Percentiles rank a stretch among this genome's conserved stretches.
These are phyloP conservation scores for Chloroclysta siterata DNA, from an alignment of 2,888 invertebrate species.

Conservation along the genomic window DNA sequence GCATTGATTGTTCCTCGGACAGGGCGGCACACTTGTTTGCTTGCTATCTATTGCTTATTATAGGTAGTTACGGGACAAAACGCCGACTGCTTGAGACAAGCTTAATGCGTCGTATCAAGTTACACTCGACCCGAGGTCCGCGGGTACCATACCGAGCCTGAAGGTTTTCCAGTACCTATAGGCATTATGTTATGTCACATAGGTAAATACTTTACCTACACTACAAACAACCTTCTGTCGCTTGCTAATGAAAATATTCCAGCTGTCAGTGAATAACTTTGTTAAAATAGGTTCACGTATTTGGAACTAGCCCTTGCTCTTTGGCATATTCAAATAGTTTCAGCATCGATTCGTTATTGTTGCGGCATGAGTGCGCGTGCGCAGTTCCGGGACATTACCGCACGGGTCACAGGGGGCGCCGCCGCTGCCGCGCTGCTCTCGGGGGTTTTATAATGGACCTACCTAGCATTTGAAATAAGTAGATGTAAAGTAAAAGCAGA, in stretches of 20 bases:
- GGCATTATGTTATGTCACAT: constrained; percentile 30
- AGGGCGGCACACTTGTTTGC: constrained; percentile 28
- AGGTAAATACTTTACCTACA: background rate
- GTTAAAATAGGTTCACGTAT: constrained; percentile 6
- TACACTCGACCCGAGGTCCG: constrained; percentile 45
- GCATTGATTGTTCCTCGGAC: constrained; percentile 39
- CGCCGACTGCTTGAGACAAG: constrained; percentile 33
- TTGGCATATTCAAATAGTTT: constrained; percentile 28
- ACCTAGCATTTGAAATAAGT: constrained; percentile 15
- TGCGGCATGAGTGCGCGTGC: constrained; percentile 12
- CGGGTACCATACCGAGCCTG: constrained; percentile 41
- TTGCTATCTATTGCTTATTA: constrained; percentile 31
- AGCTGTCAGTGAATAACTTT: background rate
- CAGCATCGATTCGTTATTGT: constrained; percentile 21
- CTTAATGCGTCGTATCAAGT: constrained; percentile 34
- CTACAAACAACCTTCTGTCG: constrained; percentile 14
- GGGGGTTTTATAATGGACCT: constrained; percentile 8
- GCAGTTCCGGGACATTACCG: constrained; percentile 39
- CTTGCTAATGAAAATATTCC: constrained; percentile 14
- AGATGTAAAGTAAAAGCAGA: too few species aligned
- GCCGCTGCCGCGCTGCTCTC: constrained; percentile 1
- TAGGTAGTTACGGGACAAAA: constrained; percentile 27
- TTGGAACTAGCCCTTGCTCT: background rate
- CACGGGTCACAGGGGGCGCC: constrained; percentile 38
- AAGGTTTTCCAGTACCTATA: constrained; percentile 34